phyloP scores from a whole-genome alignment of 1,140 invertebrate species.

The Pomacea maculata region DNA sequence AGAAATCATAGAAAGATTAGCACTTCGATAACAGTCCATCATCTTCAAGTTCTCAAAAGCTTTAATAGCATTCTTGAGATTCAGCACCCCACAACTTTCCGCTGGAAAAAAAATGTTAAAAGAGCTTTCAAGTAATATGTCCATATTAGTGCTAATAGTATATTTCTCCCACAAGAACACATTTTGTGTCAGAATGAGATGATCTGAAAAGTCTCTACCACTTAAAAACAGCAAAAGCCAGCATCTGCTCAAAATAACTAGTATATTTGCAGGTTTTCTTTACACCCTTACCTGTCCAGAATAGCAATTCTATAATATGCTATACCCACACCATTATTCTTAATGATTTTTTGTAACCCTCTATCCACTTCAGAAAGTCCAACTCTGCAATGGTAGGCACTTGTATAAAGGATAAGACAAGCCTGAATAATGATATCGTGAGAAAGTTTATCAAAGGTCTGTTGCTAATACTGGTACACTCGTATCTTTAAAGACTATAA shows the following conservation, averaged over 20 bases:
- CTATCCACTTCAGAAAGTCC: background rate
- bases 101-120: slow-evolving; percentile 67
- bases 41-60: slow-evolving; percentile 81
- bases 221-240: too few species aligned
- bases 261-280: too few species aligned
- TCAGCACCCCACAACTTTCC: slow-evolving; percentile 83
- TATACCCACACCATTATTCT: too few species aligned
- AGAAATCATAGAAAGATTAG: slow-evolving; percentile 40
- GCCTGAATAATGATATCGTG: too few species aligned
- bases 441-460: too few species aligned
- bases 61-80: slow-evolving; percentile 82
- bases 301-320: too few species aligned
- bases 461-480: too few species aligned
- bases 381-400: background rate
- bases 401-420: background rate
- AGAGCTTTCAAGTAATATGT: too few species aligned
- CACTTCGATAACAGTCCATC: slow-evolving; percentile 72
- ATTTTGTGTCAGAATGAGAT: background rate
- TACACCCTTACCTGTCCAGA: too few species aligned
- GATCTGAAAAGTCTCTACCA: background rate
- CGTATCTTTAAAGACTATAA: too few species aligned
- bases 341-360: too few species aligned
- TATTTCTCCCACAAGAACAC: background rate
- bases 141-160: background rate
- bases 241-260: too few species aligned